phyloP scores from a whole-genome alignment of 2,888 invertebrate species.

The Sicus ferrugineus region DNA sequence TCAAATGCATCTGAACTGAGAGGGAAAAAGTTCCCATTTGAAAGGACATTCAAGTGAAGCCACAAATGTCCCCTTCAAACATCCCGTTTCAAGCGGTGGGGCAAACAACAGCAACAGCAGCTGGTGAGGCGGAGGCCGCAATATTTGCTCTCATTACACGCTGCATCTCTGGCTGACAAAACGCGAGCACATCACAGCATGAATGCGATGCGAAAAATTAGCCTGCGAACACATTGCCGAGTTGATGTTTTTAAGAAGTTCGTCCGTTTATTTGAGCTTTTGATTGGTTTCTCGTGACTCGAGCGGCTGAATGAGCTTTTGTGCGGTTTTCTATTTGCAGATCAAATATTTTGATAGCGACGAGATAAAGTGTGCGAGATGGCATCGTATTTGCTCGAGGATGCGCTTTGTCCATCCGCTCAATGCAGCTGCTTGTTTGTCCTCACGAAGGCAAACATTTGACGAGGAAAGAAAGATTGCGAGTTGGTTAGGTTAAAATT shows the following conservation, averaged over 20 bases:
- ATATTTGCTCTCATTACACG: background rate
- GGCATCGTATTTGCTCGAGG: background rate
- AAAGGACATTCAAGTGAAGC: background rate
- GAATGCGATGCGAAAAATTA: background rate
- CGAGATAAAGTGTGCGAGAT: background rate
- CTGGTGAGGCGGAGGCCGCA: background rate
- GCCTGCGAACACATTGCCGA: background rate
- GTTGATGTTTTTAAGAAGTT: background rate
- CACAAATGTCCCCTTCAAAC: background rate
- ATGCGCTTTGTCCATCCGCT: background rate
- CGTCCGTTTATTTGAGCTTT: constrained; percentile 11
- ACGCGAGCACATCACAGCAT: background rate
- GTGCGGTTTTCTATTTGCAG: constrained; percentile 24
- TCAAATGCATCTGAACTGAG: no score
- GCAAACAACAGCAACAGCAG: no score
- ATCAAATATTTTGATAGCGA: constrained; percentile 28
- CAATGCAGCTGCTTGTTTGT: background rate
- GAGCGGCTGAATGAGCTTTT: constrained; percentile 17
- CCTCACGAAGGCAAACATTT: background rate
- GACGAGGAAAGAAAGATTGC: background rate
- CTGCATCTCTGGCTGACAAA: background rate
- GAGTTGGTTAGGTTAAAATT: no score
- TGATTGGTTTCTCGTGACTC: constrained; percentile 23
- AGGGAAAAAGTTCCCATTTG: background rate
- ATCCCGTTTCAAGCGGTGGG: background rate